phyloP scores from a whole-genome alignment of 2,888 invertebrate species.

The Drosophila tripunctata region DNA sequence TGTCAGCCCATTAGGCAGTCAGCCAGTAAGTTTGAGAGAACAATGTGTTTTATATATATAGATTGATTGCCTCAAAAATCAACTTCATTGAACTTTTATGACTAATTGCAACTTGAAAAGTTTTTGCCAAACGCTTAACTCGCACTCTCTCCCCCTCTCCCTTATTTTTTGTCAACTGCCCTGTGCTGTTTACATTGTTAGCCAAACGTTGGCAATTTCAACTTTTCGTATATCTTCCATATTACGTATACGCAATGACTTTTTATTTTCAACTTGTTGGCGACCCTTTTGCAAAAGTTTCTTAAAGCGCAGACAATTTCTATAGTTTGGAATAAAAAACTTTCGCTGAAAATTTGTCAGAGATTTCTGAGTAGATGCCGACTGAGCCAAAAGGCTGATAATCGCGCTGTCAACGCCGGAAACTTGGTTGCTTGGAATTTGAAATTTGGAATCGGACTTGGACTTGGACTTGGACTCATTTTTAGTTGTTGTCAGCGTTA shows the following conservation, averaged over 20 bases:
- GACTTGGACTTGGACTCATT: slow-evolving; percentile 16
- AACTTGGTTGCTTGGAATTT: slow-evolving; percentile 43
- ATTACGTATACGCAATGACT: slow-evolving; percentile 52
- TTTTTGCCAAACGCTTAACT: slow-evolving; percentile 8
- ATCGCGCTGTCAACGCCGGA: slow-evolving; percentile 46
- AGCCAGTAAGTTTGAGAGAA: too few species aligned
- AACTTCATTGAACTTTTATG: slow-evolving; percentile 18
- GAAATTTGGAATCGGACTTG: slow-evolving; percentile 1
- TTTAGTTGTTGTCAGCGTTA: slow-evolving; percentile 13
- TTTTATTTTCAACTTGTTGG: slow-evolving; percentile 45
- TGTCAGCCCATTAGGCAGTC: too few species aligned
- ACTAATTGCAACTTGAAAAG: slow-evolving; percentile 68
- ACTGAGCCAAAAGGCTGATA: slow-evolving; percentile 41
- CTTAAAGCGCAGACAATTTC: slow-evolving; percentile 25
- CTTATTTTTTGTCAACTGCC: slow-evolving; percentile 17
- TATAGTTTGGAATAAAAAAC: slow-evolving; percentile 36
- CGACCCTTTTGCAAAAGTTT: slow-evolving; percentile 18
- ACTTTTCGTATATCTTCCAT: slow-evolving; percentile 17
- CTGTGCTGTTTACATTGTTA: slow-evolving; percentile 38
- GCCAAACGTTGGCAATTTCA: slow-evolving; percentile 24
- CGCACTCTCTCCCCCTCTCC: neutral
- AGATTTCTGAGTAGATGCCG: slow-evolving; percentile 50
- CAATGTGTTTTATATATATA: too few species aligned
- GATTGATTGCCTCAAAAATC: too few species aligned
- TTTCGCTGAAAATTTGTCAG: slow-evolving; percentile 76